A percentile compares a stretch with the other conserved stretches of the same genome.
phyloP scores from a whole-genome alignment of 1,140 invertebrate genomes.

The Temnothorax curvispinosus region DNA sequence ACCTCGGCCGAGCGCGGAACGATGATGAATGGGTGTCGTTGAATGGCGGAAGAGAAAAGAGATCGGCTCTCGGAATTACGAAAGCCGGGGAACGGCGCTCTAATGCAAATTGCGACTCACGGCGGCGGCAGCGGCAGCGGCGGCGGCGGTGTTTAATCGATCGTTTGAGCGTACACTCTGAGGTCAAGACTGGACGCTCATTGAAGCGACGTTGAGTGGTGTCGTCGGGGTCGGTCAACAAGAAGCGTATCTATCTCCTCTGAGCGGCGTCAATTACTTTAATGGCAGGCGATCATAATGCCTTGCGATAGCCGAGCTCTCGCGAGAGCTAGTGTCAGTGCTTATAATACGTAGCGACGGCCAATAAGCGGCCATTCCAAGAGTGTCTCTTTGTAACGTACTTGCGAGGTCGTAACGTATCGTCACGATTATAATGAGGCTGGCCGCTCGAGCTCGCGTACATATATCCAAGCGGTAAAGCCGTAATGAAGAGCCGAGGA shows the following conservation, averaged over 20 bases:
- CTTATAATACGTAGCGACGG: conserved; percentile 57
- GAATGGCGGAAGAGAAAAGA: conserved; percentile 54
- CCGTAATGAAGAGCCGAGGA: neutral
- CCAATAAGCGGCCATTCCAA: conserved; percentile 39
- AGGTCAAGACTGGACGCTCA: conserved; percentile 48
- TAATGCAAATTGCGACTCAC: conserved; percentile 56
- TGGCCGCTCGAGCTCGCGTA: neutral
- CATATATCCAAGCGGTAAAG: neutral
- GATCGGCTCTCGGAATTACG: conserved; percentile 48
- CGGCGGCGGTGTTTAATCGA: conserved; percentile 55
- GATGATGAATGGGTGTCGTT: conserved; percentile 53
- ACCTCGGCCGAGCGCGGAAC: conserved; percentile 6
- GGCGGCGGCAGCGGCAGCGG: neutral
- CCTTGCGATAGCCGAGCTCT: conserved; percentile 47
- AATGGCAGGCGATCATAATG: conserved; percentile 69
- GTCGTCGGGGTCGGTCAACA: conserved; percentile 67
- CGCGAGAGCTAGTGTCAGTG: conserved; percentile 57
- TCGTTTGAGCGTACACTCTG: conserved; percentile 47
- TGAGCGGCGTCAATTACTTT: conserved; percentile 71
- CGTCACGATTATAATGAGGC: conserved; percentile 29
- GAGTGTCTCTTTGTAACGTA: conserved; percentile 51
- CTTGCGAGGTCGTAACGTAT: conserved; percentile 31
- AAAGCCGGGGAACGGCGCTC: conserved; percentile 24
- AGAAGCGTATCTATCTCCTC: conserved; percentile 70
- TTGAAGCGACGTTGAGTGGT: conserved; percentile 47